Evolutionary conservation across 2,888 invertebrate genomes (phyloP).

Genomic region (Epicampocera succincta): DNA sequence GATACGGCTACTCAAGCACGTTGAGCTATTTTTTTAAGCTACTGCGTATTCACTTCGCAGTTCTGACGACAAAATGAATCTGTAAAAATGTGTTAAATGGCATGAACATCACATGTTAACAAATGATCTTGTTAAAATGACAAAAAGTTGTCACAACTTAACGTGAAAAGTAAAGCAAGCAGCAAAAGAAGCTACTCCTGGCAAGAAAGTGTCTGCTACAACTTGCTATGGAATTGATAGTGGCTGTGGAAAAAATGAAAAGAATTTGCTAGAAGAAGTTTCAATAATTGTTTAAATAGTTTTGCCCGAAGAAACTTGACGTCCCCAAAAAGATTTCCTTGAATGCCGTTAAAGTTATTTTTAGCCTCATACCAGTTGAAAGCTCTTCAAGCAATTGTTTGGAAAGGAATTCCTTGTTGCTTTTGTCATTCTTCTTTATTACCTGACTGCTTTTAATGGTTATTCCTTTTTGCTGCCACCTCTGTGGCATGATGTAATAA

Average conservation of each 20-base stretch:
- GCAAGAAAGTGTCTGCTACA: slow-evolving; percentile 32
- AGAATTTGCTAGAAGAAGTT: not conserved
- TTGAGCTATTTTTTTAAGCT: too few relatives aligned
- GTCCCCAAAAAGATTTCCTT: slow-evolving; percentile 57
- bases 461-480: not conserved
- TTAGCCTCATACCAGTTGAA: slow-evolving; percentile 40
- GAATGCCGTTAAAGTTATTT: slow-evolving; percentile 68
- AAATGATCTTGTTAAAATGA: slow-evolving; percentile 25
- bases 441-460: not conserved
- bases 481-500: slow-evolving; percentile 59
- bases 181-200: not conserved
- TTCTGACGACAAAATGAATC: slow-evolving; percentile 53
- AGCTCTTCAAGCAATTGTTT: slow-evolving; percentile 37
- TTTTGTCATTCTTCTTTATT: not conserved
- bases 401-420: slow-evolving; percentile 47
- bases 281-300: slow-evolving; percentile 12
- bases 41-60: slow-evolving; percentile 64
- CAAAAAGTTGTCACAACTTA: slow-evolving; percentile 19
- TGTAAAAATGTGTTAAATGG: slow-evolving; percentile 53
- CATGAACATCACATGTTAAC: slow-evolving; percentile 51
- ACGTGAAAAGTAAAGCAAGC: not conserved
- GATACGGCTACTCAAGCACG: too few relatives aligned
- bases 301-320: slow-evolving; percentile 50
- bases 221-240: slow-evolving; percentile 47
- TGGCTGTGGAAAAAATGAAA: slow-evolving; percentile 2